Evolutionary conservation across 2,113 vertebrate genomes (phyloP).

Genomic region (Pseudorasbora parva): DNA sequence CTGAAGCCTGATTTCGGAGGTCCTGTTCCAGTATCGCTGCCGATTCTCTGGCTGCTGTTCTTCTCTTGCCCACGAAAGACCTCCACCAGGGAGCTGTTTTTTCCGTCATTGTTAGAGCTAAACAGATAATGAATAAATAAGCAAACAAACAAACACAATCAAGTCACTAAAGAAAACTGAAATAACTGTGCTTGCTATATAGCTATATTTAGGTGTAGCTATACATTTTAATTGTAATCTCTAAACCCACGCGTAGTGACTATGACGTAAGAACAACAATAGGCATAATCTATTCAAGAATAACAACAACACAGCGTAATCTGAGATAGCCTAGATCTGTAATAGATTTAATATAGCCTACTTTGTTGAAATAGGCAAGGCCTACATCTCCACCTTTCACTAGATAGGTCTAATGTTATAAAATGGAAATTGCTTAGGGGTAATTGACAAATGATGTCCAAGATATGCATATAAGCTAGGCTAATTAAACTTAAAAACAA

Average conservation of each 20-base stretch:
- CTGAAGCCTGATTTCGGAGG: neutral
- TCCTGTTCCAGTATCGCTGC: slow-evolving; percentile 43
- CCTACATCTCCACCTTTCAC: neutral
- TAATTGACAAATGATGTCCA: neutral
- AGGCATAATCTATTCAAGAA: slow-evolving; percentile 7
- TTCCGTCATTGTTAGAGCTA: slow-evolving; percentile 72
- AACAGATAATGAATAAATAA: slow-evolving; percentile 4
- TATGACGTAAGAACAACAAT: slow-evolving; percentile 13
- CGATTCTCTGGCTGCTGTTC: slow-evolving; percentile 44
- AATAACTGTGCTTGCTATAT: neutral
- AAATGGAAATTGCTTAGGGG: neutral
- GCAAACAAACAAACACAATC: neutral
- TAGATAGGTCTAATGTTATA: neutral
- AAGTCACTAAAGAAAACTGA: neutral
- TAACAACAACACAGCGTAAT: slow-evolving; percentile 14
- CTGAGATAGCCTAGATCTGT: neutral
- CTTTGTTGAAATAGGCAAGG: slow-evolving; percentile 1
- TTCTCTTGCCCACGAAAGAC: slow-evolving; percentile 72
- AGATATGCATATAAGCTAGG: no score
- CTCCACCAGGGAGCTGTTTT: slow-evolving; percentile 73
- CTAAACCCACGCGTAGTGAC: neutral
- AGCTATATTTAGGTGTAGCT: neutral
- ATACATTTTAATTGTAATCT: neutral
- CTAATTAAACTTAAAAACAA: no score
- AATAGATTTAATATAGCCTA: neutral